phyloP scores from a whole-genome alignment of 1,140 invertebrate genomes.

The Metaphire vulgaris region DNA sequence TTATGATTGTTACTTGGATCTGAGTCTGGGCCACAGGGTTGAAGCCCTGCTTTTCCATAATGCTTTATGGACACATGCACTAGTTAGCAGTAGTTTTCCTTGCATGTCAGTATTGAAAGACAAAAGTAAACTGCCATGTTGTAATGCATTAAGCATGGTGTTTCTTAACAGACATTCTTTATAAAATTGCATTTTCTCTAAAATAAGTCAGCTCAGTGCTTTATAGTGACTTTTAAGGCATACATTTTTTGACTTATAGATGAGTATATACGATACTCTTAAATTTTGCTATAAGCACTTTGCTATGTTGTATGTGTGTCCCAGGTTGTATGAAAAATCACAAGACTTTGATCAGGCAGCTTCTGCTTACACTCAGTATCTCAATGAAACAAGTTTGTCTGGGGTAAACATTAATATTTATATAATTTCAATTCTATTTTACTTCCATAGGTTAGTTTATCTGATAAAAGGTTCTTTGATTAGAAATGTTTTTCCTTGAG shows the following conservation, averaged over 20 bases:
- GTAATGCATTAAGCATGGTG: too few species aligned
- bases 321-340: constrained; percentile 76
- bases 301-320: constrained; percentile 33
- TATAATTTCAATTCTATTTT: not conserved
- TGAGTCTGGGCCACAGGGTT: too few species aligned
- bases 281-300: not conserved
- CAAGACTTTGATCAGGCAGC: constrained; percentile 79
- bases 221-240: too few species aligned
- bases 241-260: too few species aligned
- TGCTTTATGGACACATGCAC: too few species aligned
- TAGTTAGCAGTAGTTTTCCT: too few species aligned
- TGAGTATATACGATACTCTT: not conserved
- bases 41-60: too few species aligned
- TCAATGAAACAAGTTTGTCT: constrained; percentile 62
- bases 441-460: not conserved
- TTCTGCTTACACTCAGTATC: constrained; percentile 80
- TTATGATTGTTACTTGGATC: too few species aligned
- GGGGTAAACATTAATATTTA: not conserved
- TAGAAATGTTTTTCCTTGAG: not conserved
- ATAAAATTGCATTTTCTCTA: not conserved
- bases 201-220: not conserved
- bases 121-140: too few species aligned
- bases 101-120: too few species aligned
- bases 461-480: not conserved
- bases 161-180: too few species aligned